Evolutionary conservation across 2,113 vertebrate genomes (phyloP).

Genomic region (Phocoena sinus): DNA sequence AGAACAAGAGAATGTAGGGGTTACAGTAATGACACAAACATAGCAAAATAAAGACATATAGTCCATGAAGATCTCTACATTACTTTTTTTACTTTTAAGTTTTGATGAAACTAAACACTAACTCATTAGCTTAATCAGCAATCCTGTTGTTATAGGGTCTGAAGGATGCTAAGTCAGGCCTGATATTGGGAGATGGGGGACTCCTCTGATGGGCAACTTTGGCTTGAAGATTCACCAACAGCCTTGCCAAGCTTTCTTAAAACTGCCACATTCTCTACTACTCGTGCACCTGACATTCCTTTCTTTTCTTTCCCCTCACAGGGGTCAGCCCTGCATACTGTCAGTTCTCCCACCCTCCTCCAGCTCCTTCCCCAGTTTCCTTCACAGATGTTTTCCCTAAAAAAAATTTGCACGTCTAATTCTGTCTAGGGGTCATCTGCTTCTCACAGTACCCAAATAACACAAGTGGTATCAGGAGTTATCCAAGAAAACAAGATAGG

Average conservation of each 20-base stretch:
- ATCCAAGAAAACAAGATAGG: not conserved
- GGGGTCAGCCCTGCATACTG: not conserved
- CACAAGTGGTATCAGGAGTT: not conserved
- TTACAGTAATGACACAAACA: not conserved
- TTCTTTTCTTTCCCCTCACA: not conserved
- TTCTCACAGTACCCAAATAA: not conserved
- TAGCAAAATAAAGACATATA: not conserved
- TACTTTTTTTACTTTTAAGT: not conserved
- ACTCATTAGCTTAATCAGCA: not conserved
- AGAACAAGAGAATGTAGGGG: not conserved
- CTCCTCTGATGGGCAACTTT: not conserved
- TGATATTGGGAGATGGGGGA: not conserved
- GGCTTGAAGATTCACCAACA: not conserved
- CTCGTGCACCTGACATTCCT: not conserved
- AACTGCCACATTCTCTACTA: rapidly evolving
- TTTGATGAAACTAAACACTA: not conserved
- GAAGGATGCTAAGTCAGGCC: rapidly evolving
- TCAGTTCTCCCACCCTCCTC: not conserved
- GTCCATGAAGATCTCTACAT: not conserved
- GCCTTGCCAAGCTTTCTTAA: not conserved
- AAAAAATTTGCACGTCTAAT: not conserved
- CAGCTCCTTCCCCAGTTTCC: not conserved
- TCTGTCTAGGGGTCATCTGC: not conserved
- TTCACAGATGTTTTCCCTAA: not conserved
- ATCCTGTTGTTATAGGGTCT: not conserved